Percentiles rank a stretch among this genome's conserved stretches.
Evolutionary conservation across 2,888 invertebrate genomes (phyloP).

Genomic region (Melanostoma scalare): DNA sequence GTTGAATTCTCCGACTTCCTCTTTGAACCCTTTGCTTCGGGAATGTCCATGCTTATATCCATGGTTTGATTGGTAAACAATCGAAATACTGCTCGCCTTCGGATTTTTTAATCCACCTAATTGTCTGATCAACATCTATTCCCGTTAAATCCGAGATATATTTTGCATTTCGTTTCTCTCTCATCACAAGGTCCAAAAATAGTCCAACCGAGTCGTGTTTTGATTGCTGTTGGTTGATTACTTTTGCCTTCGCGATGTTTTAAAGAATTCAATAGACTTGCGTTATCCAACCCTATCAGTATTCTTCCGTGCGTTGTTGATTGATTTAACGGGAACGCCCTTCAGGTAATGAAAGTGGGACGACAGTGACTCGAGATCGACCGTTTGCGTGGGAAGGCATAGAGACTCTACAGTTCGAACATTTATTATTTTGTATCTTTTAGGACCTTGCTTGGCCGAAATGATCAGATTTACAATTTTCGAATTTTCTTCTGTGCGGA

Average conservation of each 20-base stretch:
- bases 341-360: too few relatives aligned
- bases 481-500: not conserved
- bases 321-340: too few relatives aligned
- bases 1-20: conserved; percentile 12
- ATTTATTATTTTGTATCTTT: not conserved
- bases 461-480: not conserved
- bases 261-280: not conserved
- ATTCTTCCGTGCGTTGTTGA: not conserved
- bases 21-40: conserved; percentile 11
- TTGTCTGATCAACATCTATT: too few relatives aligned
- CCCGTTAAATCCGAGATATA: not conserved
- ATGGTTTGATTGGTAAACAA: not conserved
- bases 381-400: not conserved
- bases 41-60: not conserved
- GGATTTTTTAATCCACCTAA: too few relatives aligned
- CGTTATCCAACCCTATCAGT: not conserved
- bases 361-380: too few relatives aligned
- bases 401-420: not conserved
- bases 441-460: not conserved
- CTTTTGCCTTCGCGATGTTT: not conserved
- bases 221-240: not conserved
- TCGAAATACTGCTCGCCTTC: too few relatives aligned
- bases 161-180: not conserved
- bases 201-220: not conserved
- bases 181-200: not conserved